These are phyloP conservation scores for Marisa cornuarietis DNA, from an alignment of 1,140 invertebrate species.

Conservation along the genomic window DNA sequence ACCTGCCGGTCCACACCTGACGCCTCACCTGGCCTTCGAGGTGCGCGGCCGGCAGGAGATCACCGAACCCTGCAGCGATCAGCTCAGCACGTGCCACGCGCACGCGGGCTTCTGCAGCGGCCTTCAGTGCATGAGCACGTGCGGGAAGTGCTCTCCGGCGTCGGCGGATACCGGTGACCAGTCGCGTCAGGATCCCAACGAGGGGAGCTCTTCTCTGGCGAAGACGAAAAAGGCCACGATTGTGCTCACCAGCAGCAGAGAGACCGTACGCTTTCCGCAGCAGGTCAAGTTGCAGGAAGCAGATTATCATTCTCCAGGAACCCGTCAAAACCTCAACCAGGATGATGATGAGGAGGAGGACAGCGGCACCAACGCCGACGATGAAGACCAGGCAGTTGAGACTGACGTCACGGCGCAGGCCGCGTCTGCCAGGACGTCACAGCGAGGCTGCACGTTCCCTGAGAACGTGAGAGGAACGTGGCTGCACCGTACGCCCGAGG, in stretches of 20 bases:
- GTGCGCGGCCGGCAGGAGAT: constrained; percentile 7
- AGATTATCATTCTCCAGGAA: no score
- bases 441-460: constrained; percentile 14
- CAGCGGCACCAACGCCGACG: no score
- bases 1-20: background rate
- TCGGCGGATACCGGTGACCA: no score
- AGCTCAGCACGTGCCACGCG: constrained; percentile 13
- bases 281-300: no score
- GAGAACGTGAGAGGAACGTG: constrained; percentile 8
- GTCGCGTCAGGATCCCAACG: background rate
- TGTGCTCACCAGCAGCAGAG: background rate
- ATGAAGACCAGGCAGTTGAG: no score
- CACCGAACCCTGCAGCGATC: constrained; percentile 18
- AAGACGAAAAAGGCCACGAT: constrained; percentile 15
- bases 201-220: background rate
- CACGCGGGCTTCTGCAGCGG: constrained; percentile 16
- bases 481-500: constrained; percentile 2
- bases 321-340: no score
- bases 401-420: no score
- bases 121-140: constrained; percentile 22
- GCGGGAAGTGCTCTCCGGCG: constrained; percentile 10
- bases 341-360: no score
- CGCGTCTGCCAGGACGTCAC: background rate
- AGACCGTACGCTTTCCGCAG: no score
- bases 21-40: constrained; percentile 9